Percentiles rank a stretch among this genome's conserved stretches.
Conservation (phyloP, 2,113 vertebrate genomes). For the Neoarius graeffei region DNA sequence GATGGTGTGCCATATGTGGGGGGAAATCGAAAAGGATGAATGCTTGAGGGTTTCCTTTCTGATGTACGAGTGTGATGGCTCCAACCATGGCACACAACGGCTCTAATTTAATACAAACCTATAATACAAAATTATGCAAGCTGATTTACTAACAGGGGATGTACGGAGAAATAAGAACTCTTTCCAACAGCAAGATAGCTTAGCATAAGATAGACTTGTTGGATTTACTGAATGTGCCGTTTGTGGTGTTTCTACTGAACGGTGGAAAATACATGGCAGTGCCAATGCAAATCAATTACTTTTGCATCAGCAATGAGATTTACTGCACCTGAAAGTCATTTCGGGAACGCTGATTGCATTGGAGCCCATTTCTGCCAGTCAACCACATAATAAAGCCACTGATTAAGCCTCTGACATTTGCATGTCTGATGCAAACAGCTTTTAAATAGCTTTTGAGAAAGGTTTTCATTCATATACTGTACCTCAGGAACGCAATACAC, state of each 20-base stretch:
- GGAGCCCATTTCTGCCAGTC: not conserved
- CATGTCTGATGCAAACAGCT: not conserved
- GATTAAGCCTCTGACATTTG: not conserved
- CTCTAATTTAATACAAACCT: not conserved
- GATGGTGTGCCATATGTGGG: not conserved
- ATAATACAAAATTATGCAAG: not conserved
- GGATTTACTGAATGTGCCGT: not conserved
- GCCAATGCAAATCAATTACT: not conserved
- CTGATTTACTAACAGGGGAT: not conserved
- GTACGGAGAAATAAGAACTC: not conserved
- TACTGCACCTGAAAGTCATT: not conserved
- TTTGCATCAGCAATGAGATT: not conserved
- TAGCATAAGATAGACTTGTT: not conserved
- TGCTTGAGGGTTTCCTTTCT: not conserved
- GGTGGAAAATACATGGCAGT: not conserved
- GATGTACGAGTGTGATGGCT: not conserved
- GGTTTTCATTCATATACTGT: not conserved
- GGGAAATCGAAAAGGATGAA: not conserved
- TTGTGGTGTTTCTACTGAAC: not conserved
- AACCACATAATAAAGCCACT: not conserved
- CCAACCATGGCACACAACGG: not conserved
- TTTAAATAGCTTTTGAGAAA: not conserved
- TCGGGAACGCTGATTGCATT: not conserved
- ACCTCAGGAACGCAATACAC: not conserved
- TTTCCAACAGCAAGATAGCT: not conserved